These are phyloP conservation scores for Sisor rabdophorus DNA, from an alignment of 2,113 vertebrate species.

Conservation along the genomic window DNA sequence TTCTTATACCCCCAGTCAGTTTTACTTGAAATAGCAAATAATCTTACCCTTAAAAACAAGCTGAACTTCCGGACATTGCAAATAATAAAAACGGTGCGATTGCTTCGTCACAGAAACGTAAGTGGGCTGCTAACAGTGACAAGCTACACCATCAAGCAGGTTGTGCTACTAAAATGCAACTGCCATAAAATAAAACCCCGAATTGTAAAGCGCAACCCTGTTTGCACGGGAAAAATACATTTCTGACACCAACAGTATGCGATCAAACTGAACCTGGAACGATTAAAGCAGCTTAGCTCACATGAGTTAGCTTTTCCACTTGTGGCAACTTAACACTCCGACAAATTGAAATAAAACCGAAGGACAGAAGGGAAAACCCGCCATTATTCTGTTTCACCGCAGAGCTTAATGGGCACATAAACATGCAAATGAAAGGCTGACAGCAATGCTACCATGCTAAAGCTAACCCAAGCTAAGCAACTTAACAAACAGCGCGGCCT, in stretches of 20 bases:
- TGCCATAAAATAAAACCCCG: background rate
- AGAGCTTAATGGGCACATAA: background rate
- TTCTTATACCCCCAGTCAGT: too few relatives aligned
- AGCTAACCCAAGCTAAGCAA: constrained; percentile 29
- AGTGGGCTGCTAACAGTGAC: background rate
- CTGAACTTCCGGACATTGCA: background rate
- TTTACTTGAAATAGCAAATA: too few relatives aligned
- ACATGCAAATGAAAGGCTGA: background rate
- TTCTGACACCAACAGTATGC: too few relatives aligned
- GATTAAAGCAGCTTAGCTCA: too few relatives aligned
- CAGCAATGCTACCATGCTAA: background rate
- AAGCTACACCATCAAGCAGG: background rate
- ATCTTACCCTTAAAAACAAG: too few relatives aligned
- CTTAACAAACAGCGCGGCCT: constrained; percentile 41
- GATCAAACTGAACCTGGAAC: too few relatives aligned
- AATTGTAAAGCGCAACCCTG: too few relatives aligned
- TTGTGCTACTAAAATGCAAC: too few relatives aligned
- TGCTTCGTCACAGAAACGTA: background rate
- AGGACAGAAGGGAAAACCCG: too few relatives aligned
- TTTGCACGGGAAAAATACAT: too few relatives aligned
- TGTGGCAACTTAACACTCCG: background rate
- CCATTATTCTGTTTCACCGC: background rate
- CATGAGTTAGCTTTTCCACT: too few relatives aligned
- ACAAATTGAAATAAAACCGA: background rate
- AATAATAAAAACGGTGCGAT: background rate